phyloP scores from a whole-genome alignment of 37 sponge, comb jelly and placozoan species.

The Beroe forskalii region DNA sequence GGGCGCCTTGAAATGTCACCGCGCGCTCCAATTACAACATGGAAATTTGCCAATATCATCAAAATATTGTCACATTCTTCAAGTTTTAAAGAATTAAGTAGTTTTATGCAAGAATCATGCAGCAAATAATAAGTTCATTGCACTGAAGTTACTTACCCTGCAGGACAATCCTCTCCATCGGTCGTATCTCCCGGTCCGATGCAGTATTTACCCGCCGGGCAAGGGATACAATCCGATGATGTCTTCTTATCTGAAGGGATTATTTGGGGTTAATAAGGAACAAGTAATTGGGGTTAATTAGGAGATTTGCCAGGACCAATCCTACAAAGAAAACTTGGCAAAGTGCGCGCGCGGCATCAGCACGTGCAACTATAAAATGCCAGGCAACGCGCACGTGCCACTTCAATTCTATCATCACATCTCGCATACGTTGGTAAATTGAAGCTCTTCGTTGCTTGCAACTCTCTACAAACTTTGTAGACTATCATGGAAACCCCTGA shows the following conservation, averaged over 20 bases:
- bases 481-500: no score
- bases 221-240: conserved; percentile 23
- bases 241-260: conserved; percentile 5
- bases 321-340: no score
- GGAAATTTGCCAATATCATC: background rate
- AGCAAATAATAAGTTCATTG: background rate
- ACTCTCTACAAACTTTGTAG: no score
- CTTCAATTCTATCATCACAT: no score
- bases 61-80: background rate
- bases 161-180: background rate
- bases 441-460: no score
- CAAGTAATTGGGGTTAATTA: no score
- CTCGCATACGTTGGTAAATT: no score
- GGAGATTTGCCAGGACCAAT: no score
- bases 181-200: conserved; percentile 56
- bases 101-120: background rate
- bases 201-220: conserved; percentile 68
- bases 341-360: no score
- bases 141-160: background rate
- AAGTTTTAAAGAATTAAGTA: background rate
- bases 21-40: background rate
- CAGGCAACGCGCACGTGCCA: no score
- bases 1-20: background rate
- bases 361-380: no score
- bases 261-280: no score